Evolutionary conservation across 2,888 invertebrate species (phyloP).

Genomic region (Ariolimax columbianus): DNA sequence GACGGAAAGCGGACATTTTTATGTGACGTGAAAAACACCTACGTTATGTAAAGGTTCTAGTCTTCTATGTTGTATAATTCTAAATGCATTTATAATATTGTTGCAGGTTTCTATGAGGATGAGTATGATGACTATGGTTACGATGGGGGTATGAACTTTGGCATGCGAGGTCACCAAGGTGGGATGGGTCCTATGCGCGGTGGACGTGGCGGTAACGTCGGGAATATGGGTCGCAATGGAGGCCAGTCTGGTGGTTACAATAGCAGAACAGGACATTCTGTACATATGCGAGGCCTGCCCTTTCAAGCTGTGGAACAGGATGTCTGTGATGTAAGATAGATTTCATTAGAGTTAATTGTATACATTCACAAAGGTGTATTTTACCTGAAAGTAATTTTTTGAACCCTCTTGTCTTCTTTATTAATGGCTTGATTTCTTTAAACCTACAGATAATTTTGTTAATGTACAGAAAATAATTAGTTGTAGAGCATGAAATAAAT

Average conservation of each 20-base stretch:
- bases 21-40: no score
- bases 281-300: slow-evolving; percentile 91
- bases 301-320: slow-evolving; percentile 91
- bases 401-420: no score
- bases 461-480: neutral
- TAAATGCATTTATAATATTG: neutral
- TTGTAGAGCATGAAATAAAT: no score
- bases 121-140: slow-evolving; percentile 77
- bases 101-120: slow-evolving; percentile 77
- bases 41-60: neutral
- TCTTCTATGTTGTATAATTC: no score
- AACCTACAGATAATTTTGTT: neutral
- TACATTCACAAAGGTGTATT: neutral
- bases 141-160: slow-evolving; percentile 63
- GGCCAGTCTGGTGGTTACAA: slow-evolving; percentile 69
- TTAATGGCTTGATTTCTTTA: no score
- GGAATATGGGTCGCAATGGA: slow-evolving; percentile 59
- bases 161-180: slow-evolving; percentile 57
- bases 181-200: slow-evolving; percentile 52
- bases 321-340: slow-evolving; percentile 84
- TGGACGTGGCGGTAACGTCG: slow-evolving; percentile 50
- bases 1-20: no score
- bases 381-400: no score
- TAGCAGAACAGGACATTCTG: slow-evolving; percentile 82
- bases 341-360: neutral